Percentiles rank a stretch among this genome's conserved stretches.
These are phyloP conservation scores for Ligdia adustata DNA, from an alignment of 2,888 invertebrate species.

Conservation along the genomic window DNA sequence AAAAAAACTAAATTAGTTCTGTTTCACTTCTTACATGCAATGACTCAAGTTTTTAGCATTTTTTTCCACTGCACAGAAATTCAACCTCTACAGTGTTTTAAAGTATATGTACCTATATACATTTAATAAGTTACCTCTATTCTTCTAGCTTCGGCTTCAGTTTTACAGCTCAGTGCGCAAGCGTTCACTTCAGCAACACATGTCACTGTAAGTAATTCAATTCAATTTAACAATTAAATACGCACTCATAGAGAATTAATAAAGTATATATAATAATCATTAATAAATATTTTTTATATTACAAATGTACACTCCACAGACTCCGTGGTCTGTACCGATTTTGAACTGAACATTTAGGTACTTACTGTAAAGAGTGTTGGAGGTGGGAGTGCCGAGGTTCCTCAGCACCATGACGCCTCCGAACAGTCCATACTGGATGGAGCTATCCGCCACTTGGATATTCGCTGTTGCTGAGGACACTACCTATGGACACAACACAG, in stretches of 20 bases:
- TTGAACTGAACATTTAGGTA: conserved; percentile 17
- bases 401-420: conserved; percentile 58
- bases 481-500: conserved; percentile 63
- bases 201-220: conserved; percentile 61
- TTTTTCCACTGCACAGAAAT: too few species aligned
- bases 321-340: background rate
- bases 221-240: background rate
- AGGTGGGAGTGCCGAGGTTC: conserved; percentile 58
- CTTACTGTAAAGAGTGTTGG: conserved; percentile 63
- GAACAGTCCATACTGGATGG: conserved; percentile 66
- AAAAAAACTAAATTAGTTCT: too few species aligned
- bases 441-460: conserved; percentile 48
- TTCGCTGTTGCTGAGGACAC: conserved; percentile 53
- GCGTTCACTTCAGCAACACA: conserved; percentile 60
- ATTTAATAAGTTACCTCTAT: conserved; percentile 70
- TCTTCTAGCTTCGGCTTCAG: conserved; percentile 57
- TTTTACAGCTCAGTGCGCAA: conserved; percentile 75
- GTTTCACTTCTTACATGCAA: too few species aligned
- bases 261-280: too few species aligned
- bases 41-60: too few species aligned
- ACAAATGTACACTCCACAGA: background rate
- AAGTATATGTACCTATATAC: too few species aligned
- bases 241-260: too few species aligned
- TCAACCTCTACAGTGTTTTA: too few species aligned
- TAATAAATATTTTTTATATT: too few species aligned